Evolutionary conservation across 1,140 invertebrate genomes (phyloP).

Genomic region (Euglossa dilemma): DNA sequence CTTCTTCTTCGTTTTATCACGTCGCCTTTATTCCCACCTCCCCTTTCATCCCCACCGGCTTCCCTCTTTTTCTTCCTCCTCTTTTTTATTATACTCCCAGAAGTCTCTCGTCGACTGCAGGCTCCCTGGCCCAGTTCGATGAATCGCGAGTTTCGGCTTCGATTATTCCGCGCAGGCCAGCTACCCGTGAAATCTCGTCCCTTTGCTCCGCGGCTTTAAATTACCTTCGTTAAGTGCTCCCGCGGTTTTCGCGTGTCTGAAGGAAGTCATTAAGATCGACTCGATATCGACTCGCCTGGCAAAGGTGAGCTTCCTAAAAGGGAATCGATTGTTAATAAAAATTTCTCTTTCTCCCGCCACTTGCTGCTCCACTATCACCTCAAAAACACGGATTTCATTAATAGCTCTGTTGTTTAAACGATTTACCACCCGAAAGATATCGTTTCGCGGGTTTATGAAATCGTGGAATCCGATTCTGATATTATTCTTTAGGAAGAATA

Average conservation of each 20-base stretch:
- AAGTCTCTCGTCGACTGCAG: no score
- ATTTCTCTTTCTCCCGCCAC: not conserved
- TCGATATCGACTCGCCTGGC: slow-evolving; percentile 9
- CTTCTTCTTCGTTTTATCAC: not conserved
- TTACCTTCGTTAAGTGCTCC: slow-evolving; percentile 46
- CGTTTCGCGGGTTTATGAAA: no score
- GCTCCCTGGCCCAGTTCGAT: not conserved
- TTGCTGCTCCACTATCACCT: not conserved
- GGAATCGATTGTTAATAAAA: slow-evolving; percentile 56
- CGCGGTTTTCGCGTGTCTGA: slow-evolving; percentile 22
- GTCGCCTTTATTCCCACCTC: no score
- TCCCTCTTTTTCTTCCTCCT: not conserved
- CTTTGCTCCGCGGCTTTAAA: slow-evolving; percentile 29
- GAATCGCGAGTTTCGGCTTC: slow-evolving; percentile 1
- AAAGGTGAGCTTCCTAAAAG: slow-evolving; percentile 36
- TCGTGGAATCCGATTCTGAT: no score
- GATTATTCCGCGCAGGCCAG: not conserved
- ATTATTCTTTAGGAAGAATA: no score
- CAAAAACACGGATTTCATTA: no score
- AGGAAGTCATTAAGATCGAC: slow-evolving; percentile 41
- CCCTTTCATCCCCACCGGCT: not conserved
- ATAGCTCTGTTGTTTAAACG: no score
- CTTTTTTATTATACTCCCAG: not conserved
- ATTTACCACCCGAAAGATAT: no score
- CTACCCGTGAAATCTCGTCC: slow-evolving; percentile 36